A percentile compares a stretch with the other conserved stretches of the same genome.
phyloP scores from a whole-genome alignment of 1,140 invertebrate species.

The Cardiocondyla obscurior region DNA sequence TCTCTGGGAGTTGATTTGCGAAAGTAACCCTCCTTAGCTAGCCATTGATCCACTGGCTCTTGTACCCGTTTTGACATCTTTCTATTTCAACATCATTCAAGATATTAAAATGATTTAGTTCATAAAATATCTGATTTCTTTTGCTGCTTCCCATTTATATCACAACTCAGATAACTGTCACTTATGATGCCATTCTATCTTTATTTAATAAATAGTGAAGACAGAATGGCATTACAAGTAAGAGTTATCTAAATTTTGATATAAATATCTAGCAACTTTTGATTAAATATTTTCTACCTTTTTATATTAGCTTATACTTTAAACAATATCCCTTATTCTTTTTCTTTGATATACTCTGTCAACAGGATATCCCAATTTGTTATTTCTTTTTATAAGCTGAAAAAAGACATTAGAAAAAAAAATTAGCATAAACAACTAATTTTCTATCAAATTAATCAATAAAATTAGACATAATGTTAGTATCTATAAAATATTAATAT shows the following conservation, averaged over 20 bases:
- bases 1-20: constrained; percentile 93
- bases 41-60: constrained; percentile 89
- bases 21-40: constrained; percentile 90
- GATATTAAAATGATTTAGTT: background rate
- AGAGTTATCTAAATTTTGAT: too few relatives aligned
- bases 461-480: background rate
- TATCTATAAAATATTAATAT: background rate
- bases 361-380: background rate
- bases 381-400: background rate
- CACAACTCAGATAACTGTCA: too few relatives aligned
- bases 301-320: background rate
- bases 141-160: too few relatives aligned
- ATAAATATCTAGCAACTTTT: too few relatives aligned
- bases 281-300: background rate
- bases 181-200: too few relatives aligned
- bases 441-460: background rate
- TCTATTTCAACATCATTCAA: constrained; percentile 69
- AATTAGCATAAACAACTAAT: background rate
- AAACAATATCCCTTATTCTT: background rate
- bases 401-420: background rate
- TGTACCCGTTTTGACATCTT: constrained; percentile 75
- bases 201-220: too few relatives aligned
- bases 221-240: too few relatives aligned
- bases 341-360: background rate
- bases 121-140: background rate